Conservation (phyloP, 2,888 invertebrate genomes). For the Steinernema hermaphroditum region DNA sequence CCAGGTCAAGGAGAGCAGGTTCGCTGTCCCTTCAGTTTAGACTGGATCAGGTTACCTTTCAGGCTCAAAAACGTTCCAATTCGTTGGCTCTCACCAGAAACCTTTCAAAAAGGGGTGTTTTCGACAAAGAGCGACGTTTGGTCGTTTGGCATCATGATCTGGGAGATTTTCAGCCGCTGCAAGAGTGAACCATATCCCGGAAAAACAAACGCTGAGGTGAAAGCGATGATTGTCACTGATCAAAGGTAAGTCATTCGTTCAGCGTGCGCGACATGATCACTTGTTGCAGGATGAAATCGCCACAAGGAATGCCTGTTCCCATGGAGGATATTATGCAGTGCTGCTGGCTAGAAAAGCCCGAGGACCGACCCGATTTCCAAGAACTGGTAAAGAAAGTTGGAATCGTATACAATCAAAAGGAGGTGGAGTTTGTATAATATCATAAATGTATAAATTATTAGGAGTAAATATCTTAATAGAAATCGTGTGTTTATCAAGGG, state of each 20-base stretch:
- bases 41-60: not conserved
- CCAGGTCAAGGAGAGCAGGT: not conserved
- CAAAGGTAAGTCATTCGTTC: not conserved
- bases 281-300: no score
- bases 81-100: slow-evolving; percentile 33
- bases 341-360: slow-evolving; percentile 7
- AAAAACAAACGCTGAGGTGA: slow-evolving; percentile 18
- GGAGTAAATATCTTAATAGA: no score
- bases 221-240: slow-evolving; percentile 16
- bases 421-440: not conserved
- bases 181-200: slow-evolving; percentile 12
- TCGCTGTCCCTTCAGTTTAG: not conserved
- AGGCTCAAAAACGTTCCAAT: slow-evolving; percentile 27
- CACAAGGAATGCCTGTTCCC: no score
- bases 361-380: slow-evolving; percentile 10
- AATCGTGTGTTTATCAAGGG: no score
- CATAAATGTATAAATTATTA: no score
- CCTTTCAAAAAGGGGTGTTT: slow-evolving; percentile 20
- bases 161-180: slow-evolving; percentile 19
- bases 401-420: not conserved
- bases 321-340: no score
- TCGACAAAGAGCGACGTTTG: slow-evolving; percentile 34
- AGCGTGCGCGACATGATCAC: no score
- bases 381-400: not conserved
- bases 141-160: slow-evolving; percentile 27